These are phyloP conservation scores for Aspidiotus rigidus DNA, from an alignment of 2,888 invertebrate genomes.

Conservation along the genomic window DNA sequence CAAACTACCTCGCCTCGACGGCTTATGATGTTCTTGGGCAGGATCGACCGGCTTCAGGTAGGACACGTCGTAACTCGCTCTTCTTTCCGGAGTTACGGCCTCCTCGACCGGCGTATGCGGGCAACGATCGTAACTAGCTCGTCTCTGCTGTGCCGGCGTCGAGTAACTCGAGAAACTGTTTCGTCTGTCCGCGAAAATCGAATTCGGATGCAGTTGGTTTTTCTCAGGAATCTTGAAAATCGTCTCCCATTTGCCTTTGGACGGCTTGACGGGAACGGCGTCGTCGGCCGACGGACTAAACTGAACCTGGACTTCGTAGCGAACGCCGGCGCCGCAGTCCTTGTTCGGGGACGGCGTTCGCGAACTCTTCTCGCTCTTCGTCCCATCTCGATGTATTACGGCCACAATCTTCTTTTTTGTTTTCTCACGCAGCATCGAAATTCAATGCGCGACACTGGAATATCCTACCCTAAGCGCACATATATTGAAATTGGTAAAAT, in stretches of 20 bases:
- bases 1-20: constrained; percentile 1
- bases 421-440: neutral
- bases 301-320: neutral
- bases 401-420: neutral
- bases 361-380: constrained; percentile 1
- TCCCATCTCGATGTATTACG: neutral
- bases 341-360: neutral
- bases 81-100: neutral
- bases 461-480: neutral
- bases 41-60: neutral
- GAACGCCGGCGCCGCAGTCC: neutral
- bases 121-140: constrained; percentile 2
- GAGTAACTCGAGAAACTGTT: neutral
- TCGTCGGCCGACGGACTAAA: neutral
- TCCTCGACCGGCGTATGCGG: neutral
- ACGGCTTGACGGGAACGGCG: neutral
- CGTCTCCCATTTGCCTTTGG: neutral
- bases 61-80: neutral
- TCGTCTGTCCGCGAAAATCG: neutral
- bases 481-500: too few relatives aligned
- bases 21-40: neutral
- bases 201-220: neutral
- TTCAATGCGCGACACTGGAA: too few relatives aligned
- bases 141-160: neutral
- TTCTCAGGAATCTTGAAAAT: neutral